A percentile compares a stretch with the other conserved stretches of the same genome.
These are phyloP conservation scores for Otolemur crassicaudatus DNA, from an alignment of 2,797 vertebrate genomes.

Conservation along the genomic window DNA sequence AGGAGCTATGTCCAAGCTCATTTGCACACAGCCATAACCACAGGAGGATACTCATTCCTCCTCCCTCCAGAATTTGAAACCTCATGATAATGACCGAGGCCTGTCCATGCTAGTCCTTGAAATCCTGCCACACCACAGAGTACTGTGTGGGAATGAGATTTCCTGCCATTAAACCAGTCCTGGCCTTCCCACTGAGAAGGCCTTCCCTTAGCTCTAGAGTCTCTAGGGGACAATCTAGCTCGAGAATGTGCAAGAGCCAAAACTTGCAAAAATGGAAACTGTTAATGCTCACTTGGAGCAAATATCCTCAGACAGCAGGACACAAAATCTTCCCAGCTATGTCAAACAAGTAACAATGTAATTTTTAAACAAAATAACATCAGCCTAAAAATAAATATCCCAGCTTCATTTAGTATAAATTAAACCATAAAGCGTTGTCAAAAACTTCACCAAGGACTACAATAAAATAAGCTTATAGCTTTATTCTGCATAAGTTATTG, in stretches of 20 bases:
- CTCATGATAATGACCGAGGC: not conserved
- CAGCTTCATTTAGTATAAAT: not conserved
- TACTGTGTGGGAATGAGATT: not conserved
- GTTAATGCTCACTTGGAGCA: not conserved
- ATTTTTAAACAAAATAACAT: conserved; percentile 13
- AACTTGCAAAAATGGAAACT: not conserved
- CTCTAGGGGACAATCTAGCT: not conserved
- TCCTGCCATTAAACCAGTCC: not conserved
- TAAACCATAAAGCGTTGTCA: not conserved
- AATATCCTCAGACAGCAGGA: not conserved
- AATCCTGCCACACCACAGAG: not conserved
- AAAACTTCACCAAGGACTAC: conserved; percentile 2
- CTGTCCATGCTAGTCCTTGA: not conserved
- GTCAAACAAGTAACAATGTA: not conserved
- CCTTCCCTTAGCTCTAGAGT: not conserved
- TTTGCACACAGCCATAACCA: not conserved
- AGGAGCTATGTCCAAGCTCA: not conserved
- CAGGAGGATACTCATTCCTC: not conserved
- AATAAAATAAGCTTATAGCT: not conserved
- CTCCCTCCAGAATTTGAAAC: not conserved
- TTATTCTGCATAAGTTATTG: not conserved
- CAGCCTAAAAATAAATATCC: not conserved
- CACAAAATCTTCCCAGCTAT: not conserved
- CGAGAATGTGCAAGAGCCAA: not conserved
- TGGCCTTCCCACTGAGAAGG: not conserved